Evolutionary conservation across 2,113 vertebrate species (phyloP), one percentile per base, ranked within the genome.

Genomic region (Cyprinodon brontotheroides): DNA sequence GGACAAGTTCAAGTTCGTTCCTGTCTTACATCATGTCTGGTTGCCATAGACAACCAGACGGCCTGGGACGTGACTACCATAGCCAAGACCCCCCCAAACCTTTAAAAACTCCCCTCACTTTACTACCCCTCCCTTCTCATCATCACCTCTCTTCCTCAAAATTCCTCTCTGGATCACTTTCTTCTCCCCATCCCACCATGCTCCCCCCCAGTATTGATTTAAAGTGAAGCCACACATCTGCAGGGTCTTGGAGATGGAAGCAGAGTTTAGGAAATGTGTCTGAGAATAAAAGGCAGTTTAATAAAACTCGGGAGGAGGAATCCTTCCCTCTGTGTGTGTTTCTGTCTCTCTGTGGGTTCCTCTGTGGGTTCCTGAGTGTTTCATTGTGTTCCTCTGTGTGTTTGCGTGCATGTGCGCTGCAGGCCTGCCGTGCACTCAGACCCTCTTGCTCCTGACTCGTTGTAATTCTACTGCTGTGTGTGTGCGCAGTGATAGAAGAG

Each of bases 11-110:
- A 97, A 97, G 96, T 98, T 98, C 96, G 97, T 96, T 94, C 94
- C 92, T 92, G 93, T 95, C 96, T 98, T 97, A 98, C 96, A 98
- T 97, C 96, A 98, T 96, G 98, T 98, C 97, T 98, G 93, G 98
- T 98, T 97, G 96, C 96, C 93, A 90, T 3, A 85, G 95, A 96
- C 97, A 95, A 98, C 97, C 96, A 97, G 97, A 98, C 96, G 96
- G 95, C 94, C 94, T 88, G 92, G 96, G 96, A 98, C 97, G 96
- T 97, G 97, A 98, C 96, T 96, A 91, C 96, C 96, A 98, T 98
- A 93, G 94, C 93, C 96, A 97, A 97, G 94, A 93, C 15, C 7
- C 50, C 87, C 85, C 62, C 22, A 79, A 40, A 13, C 61, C 50
- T 53, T 53, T 53, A 63, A 80, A 93, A 93, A 84, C 89, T 92